A percentile compares a stretch with the other conserved stretches of the same genome.
These are phyloP conservation scores for Oreochromis aureus DNA, from an alignment of 2,113 vertebrate species.

Conservation along the genomic window DNA sequence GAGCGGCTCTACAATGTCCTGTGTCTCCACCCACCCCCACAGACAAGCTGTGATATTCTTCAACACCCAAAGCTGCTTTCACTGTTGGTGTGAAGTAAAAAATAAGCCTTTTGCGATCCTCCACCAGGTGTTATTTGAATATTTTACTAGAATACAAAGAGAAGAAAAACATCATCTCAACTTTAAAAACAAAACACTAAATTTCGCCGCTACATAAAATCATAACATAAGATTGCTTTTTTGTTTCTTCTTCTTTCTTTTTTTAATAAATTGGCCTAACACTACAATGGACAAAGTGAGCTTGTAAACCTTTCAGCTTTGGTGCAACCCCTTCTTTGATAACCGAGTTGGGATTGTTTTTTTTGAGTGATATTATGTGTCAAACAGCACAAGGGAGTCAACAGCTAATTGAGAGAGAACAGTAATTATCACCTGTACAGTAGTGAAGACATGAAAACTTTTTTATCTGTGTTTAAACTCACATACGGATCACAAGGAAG, in stretches of 20 bases:
- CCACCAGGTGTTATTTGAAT: conserved; percentile 38
- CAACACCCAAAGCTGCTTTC: conserved; percentile 36
- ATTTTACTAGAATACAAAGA: conserved; percentile 12
- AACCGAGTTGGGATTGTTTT: rapidly evolving
- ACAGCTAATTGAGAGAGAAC: neutral
- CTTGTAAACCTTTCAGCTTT: neutral
- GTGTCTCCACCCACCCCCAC: conserved; percentile 6
- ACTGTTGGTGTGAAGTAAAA: conserved; percentile 13
- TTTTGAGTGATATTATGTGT: neutral
- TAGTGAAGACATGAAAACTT: neutral
- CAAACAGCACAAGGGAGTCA: neutral
- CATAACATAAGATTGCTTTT: neutral
- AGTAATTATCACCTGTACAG: neutral
- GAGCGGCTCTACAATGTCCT: neutral
- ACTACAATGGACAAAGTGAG: neutral
- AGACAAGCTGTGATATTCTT: conserved; percentile 44
- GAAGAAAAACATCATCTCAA: neutral
- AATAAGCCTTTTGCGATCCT: neutral
- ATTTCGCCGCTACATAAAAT: neutral
- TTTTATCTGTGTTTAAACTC: neutral
- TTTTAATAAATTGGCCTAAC: neutral
- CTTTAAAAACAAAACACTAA: neutral
- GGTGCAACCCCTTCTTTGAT: neutral
- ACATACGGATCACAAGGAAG: neutral
- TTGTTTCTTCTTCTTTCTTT: neutral